A percentile compares a stretch with the other conserved stretches of the same genome.
Evolutionary conservation across 2,888 invertebrate species (phyloP).

Genomic region (Elysia crispata): DNA sequence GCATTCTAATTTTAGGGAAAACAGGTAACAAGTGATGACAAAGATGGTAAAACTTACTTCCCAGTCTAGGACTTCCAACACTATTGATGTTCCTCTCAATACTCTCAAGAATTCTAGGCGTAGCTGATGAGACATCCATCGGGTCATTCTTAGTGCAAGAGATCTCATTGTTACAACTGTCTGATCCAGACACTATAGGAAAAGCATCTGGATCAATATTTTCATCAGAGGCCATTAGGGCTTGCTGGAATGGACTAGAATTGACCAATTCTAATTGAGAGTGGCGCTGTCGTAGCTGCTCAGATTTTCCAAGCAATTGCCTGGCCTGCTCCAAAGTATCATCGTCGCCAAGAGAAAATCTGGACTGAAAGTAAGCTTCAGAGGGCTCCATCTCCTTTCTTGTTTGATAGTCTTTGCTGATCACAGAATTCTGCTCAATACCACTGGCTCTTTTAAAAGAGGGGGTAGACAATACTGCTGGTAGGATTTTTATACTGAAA

Average conservation of each 20-base stretch:
- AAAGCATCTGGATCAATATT: constrained; percentile 1
- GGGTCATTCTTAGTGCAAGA: neutral
- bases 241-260: constrained; percentile 17
- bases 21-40: no score
- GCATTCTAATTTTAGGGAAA: no score
- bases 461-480: no score
- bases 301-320: constrained; percentile 34
- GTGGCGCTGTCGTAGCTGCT: constrained; percentile 21
- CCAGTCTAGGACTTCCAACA: constrained; percentile 31
- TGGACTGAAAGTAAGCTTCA: neutral
- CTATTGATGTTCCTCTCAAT: constrained; percentile 11
- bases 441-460: no score
- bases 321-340: constrained; percentile 34
- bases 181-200: no score
- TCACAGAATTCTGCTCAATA: no score
- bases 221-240: neutral
- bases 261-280: constrained; percentile 1
- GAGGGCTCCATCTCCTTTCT: no score
- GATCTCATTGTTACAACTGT: no score
- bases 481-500: no score
- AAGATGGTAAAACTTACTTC: constrained; percentile 46
- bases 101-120: constrained; percentile 3
- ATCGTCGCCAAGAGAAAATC: constrained; percentile 18
- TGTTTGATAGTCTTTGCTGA: no score
- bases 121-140: constrained; percentile 13